Evolutionary conservation across 2,113 vertebrate species (phyloP).

Genomic region (Pleuronectes platessa): DNA sequence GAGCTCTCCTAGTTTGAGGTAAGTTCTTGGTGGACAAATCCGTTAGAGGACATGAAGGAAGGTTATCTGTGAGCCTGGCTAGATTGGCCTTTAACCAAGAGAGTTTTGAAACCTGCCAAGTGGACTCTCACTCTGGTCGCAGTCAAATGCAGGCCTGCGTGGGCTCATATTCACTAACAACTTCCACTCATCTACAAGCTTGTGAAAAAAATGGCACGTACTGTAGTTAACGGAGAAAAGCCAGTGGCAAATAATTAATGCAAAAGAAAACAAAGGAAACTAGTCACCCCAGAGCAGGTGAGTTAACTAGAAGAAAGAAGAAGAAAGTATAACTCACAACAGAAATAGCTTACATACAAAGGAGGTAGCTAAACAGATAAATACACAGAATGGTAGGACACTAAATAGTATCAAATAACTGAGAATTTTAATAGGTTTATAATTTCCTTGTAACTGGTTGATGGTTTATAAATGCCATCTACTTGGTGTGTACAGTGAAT

Average conservation of each 20-base stretch:
- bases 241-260: conserved; percentile 65
- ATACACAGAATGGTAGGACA: neutral
- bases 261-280: conserved; percentile 56
- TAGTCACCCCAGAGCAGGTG: conserved; percentile 21
- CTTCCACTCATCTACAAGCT: conserved; percentile 19
- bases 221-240: conserved; percentile 25
- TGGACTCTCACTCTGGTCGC: conserved; percentile 23
- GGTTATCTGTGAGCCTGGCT: conserved; percentile 41
- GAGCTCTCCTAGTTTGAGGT: neutral
- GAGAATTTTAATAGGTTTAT: neutral
- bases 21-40: neutral
- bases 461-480: neutral
- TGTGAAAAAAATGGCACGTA: neutral
- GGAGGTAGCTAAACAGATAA: conserved; percentile 19
- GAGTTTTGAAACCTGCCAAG: conserved; percentile 38
- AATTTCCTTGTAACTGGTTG: neutral
- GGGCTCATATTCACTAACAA: conserved; percentile 24
- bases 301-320: neutral
- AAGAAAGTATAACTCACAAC: conserved; percentile 47
- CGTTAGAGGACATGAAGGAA: conserved; percentile 31
- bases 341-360: conserved; percentile 22
- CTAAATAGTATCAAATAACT: neutral
- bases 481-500: neutral
- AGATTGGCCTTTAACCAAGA: conserved; percentile 51
- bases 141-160: conserved; percentile 27